Percentiles rank a stretch among this genome's conserved stretches.
These are phyloP conservation scores for Cryptoleucopteryx plumbea DNA, from an alignment of 2,113 vertebrate genomes.

Conservation along the genomic window DNA sequence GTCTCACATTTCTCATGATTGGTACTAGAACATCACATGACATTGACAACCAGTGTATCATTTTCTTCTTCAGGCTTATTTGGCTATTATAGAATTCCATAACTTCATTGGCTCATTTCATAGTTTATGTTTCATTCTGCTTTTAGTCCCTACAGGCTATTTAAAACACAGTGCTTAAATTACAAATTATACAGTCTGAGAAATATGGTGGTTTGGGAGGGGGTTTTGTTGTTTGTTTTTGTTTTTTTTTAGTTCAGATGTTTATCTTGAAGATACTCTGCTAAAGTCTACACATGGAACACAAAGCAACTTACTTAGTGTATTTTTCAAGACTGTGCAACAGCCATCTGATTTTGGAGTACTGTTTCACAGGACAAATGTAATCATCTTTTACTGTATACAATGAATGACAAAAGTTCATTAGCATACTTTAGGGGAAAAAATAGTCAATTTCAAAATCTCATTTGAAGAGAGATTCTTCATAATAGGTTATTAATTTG, in stretches of 20 bases:
- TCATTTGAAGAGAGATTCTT: not conserved
- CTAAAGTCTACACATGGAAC: not conserved
- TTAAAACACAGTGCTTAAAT: not conserved
- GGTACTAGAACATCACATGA: not conserved
- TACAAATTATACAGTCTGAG: not conserved
- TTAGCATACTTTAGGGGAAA: not conserved
- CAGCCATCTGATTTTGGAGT: not conserved
- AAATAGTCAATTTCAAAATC: not conserved
- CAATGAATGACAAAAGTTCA: not conserved
- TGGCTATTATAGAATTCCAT: not conserved
- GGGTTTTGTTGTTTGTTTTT: too few relatives aligned
- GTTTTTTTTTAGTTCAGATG: not conserved
- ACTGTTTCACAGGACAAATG: not conserved
- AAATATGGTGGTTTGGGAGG: not conserved
- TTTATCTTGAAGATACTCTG: not conserved
- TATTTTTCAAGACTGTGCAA: not conserved
- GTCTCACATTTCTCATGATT: not conserved
- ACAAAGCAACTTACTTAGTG: not conserved
- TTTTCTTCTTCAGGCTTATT: not conserved
- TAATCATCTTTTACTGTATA: not conserved
- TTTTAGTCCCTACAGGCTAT: not conserved
- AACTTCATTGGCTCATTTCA: not conserved
- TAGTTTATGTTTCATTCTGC: not conserved
- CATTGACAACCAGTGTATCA: rapidly evolving
- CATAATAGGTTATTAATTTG: not conserved